A percentile compares a stretch with the other conserved stretches of the same genome.
Evolutionary conservation across 2,113 vertebrate genomes (phyloP).

Genomic region (Lynx canadensis): DNA sequence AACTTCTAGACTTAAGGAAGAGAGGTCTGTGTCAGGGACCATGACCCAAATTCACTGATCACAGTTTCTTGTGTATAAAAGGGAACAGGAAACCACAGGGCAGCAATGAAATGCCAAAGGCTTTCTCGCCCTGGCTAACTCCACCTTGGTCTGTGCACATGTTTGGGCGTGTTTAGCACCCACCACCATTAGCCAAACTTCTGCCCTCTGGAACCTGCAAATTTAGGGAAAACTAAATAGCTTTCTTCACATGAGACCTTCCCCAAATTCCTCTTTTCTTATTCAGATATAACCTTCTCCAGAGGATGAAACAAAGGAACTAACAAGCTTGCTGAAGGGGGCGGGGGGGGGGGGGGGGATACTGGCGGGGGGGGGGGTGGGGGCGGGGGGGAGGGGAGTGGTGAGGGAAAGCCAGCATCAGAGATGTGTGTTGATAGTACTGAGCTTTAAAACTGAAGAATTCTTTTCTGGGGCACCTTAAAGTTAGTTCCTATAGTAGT

Average conservation of each 20-base stretch:
- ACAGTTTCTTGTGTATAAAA: not conserved
- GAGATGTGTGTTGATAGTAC: not conserved
- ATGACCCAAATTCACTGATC: not conserved
- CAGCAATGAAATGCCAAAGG: not conserved
- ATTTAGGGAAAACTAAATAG: not conserved
- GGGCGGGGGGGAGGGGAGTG: too few relatives aligned
- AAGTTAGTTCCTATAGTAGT: not conserved
- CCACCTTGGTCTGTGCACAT: accelerated
- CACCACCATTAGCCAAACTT: too few relatives aligned
- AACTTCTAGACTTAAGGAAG: not conserved
- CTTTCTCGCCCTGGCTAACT: too few relatives aligned
- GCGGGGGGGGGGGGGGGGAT: too few relatives aligned
- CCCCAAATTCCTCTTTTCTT: not conserved
- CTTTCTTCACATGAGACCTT: not conserved
- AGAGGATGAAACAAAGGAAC: not conserved
- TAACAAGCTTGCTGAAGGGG: not conserved
- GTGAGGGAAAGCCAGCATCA: not conserved
- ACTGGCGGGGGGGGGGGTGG: too few relatives aligned
- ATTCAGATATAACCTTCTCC: not conserved
- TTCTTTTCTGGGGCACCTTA: not conserved
- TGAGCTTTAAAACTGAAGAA: not conserved
- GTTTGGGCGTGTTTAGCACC: not conserved
- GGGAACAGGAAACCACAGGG: not conserved
- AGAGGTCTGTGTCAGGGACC: not conserved
- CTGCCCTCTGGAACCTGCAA: not conserved